Conservation (phyloP, 2,888 invertebrate genomes). For the Pharmacophagus antenor region DNA sequence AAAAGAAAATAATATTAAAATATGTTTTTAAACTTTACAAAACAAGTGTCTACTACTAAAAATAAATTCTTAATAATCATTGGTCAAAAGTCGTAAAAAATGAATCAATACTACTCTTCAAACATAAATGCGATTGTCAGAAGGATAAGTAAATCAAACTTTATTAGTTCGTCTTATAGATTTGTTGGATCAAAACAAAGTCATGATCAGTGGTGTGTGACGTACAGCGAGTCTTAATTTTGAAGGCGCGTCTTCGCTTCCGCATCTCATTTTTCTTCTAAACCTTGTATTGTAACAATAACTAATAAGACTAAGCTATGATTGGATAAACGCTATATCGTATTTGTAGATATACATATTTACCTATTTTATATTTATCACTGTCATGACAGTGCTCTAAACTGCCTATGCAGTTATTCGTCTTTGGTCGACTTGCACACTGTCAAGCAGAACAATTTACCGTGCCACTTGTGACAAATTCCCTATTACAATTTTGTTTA, state of each 20-base stretch:
- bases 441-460: slow-evolving; percentile 65
- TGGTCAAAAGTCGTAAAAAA: too few species aligned
- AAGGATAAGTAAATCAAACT: background rate
- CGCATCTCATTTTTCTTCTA: slow-evolving; percentile 63
- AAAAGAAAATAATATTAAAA: too few species aligned
- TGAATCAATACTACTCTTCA: background rate
- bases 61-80: background rate
- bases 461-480: slow-evolving; percentile 66
- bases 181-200: slow-evolving; percentile 51
- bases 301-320: slow-evolving; percentile 23
- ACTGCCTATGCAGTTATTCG: slow-evolving; percentile 51
- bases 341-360: background rate
- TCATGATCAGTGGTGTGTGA: slow-evolving; percentile 55
- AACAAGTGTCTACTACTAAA: background rate
- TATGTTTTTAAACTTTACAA: background rate
- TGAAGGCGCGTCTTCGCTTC: slow-evolving; percentile 43
- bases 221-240: slow-evolving; percentile 54
- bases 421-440: slow-evolving; percentile 60
- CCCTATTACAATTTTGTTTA: slow-evolving; percentile 60
- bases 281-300: slow-evolving; percentile 45
- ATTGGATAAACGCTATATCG: background rate
- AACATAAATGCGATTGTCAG: too few species aligned
- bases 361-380: slow-evolving; percentile 35
- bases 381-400: slow-evolving; percentile 44
- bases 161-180: slow-evolving; percentile 52